Percentiles rank a stretch among this genome's conserved stretches.
Conservation (phyloP, 2,888 invertebrate genomes). For the Lissocephala sabroskyi region DNA sequence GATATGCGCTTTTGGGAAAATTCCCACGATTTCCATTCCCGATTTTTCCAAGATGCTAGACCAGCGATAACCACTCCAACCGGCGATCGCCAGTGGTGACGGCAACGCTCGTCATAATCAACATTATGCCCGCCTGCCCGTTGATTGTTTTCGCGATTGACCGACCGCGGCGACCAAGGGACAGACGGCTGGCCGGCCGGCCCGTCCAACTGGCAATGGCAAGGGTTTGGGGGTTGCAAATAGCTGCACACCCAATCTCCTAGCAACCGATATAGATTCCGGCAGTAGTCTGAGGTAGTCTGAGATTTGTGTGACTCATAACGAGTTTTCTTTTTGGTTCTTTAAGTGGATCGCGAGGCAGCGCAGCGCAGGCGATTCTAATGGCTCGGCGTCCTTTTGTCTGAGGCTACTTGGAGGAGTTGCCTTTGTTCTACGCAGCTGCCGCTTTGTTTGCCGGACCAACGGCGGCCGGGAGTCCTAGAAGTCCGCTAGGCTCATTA, state of each 20-base stretch:
- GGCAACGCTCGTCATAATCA: conserved; percentile 33
- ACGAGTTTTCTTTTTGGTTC: conserved; percentile 53
- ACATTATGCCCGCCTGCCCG: conserved; percentile 44
- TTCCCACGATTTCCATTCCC: conserved; percentile 60
- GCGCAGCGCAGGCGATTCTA: conserved; percentile 34
- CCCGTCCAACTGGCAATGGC: conserved; percentile 32
- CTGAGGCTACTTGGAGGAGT: conserved; percentile 9
- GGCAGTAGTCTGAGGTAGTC: conserved; percentile 31
- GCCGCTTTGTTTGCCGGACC: conserved; percentile 48
- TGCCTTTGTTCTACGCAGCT: background rate
- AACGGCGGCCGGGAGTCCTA: no score
- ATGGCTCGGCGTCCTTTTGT: conserved; percentile 39
- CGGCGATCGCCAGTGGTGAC: background rate
- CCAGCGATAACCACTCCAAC: conserved; percentile 19
- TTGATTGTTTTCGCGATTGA: conserved; percentile 56
- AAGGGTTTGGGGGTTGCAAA: conserved; percentile 18
- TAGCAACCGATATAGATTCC: conserved; percentile 19
- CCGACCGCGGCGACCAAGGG: conserved; percentile 51
- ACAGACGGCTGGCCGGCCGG: no score
- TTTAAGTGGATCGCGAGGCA: conserved; percentile 60
- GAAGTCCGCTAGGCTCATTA: no score
- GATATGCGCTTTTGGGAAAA: conserved; percentile 59
- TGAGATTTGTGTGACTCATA: conserved; percentile 63
- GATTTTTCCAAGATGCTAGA: conserved; percentile 41
- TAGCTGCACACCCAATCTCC: conserved; percentile 21